Base-by-base conservation (phyloP, 2,113 vertebrate species). In the Polyodon spathula region DNA sequence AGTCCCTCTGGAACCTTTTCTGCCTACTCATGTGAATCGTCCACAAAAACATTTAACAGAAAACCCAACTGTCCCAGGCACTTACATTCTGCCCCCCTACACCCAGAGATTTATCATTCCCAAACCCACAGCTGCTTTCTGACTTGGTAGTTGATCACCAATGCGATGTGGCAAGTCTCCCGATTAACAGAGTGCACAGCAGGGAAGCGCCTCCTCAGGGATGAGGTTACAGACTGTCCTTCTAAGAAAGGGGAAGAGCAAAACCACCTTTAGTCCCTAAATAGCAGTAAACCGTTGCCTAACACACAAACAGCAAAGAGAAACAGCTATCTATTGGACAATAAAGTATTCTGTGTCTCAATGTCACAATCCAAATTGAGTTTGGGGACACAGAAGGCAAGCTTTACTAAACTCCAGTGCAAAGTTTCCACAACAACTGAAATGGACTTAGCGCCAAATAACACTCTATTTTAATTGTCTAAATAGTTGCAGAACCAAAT, bases 91-190 rank as follows among this genome's bases (percentile, higher is more conserved):
- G 68, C 65, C 65, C 66, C 70, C 16, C 54, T 74, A 74, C 68
- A 27, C 65, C 74, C 75, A 78, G 73, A 78, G 78, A 84, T 83
- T 72, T 73, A 76, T 67, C 79, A 78, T 77, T 76, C 80, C 78
- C 72, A 50, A 72, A 68, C 68, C 71, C 75, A 71, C 86, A 87
- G 84, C 84, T 87, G 84, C 82, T 71, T 71, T 65, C 56, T 61
- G 80, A 77, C 78, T 81, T 79, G 78, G 76, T 72, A 61, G 69
- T 72, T 67, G 76, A 74, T 85, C 81, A 84, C 77, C 74, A 69
- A 68, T 70, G 71, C 55, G 53, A 54, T 65, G 42, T 44, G 61
- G 68, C 63, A 69, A 9, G 68, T 66, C 60, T 59, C 44, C 69
- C 54, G 67, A 66, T 76, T 71, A 64, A 64, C 59, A 27, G 2